Conservation (phyloP, 2,113 vertebrate genomes). For the Rafetus swinhoei region DNA sequence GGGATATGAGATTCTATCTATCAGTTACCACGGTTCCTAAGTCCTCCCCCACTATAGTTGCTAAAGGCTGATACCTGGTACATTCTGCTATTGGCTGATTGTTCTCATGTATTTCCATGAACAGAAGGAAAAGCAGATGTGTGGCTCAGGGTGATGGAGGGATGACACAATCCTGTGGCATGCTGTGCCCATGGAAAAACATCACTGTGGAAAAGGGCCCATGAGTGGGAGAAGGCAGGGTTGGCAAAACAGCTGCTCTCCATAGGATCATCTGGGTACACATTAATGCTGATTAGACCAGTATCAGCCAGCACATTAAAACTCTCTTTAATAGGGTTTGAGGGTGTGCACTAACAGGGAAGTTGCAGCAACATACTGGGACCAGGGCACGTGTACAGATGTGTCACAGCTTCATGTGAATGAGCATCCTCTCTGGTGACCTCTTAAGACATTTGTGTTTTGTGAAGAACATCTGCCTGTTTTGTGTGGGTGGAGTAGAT, state of each 20-base stretch:
- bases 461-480: background rate
- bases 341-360: background rate
- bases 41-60: background rate
- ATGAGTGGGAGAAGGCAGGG: background rate
- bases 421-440: background rate
- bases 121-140: background rate
- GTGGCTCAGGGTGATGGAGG: background rate
- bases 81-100: background rate
- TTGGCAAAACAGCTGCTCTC: background rate
- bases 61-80: background rate
- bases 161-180: rapidly evolving
- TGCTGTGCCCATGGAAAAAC: background rate
- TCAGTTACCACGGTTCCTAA: background rate
- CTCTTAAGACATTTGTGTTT: background rate
- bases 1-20: background rate
- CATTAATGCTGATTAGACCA: background rate
- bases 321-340: background rate
- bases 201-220: background rate
- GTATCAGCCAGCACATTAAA: background rate
- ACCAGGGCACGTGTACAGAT: background rate
- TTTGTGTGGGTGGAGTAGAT: background rate
- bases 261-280: background rate
- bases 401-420: background rate
- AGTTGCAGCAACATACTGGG: background rate
- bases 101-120: constrained; percentile 12